These are phyloP conservation scores for Hydropsyche betteni DNA, from an alignment of 2,888 invertebrate species.

Conservation along the genomic window DNA sequence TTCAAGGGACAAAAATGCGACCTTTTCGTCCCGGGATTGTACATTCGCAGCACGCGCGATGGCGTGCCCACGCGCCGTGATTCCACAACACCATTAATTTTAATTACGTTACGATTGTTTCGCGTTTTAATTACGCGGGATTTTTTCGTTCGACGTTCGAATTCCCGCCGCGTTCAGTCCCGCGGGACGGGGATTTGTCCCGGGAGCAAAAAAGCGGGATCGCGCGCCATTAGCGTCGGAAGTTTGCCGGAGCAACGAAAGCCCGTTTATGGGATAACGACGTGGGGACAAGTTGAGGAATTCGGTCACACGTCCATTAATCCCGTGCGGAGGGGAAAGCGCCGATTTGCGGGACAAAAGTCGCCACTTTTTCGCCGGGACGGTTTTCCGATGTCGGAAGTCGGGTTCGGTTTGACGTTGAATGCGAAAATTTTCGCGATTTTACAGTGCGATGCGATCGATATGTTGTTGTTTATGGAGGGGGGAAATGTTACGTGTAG, in stretches of 20 bases:
- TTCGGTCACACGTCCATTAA: constrained; percentile 8
- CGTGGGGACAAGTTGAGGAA: constrained; percentile 8
- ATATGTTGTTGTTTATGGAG: too few relatives aligned
- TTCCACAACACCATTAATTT: constrained; percentile 21
- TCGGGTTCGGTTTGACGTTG: too few relatives aligned
- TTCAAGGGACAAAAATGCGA: neutral
- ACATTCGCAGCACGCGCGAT: constrained; percentile 20
- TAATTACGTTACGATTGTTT: constrained; percentile 24
- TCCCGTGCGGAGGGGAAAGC: neutral
- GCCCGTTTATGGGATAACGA: constrained; percentile 26
- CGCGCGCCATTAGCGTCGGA: constrained; percentile 17
- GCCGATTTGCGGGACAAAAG: too few relatives aligned
- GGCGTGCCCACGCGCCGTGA: constrained; percentile 24
- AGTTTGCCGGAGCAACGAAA: constrained; percentile 1
- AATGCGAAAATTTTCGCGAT: too few relatives aligned
- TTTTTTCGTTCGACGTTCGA: too few relatives aligned
- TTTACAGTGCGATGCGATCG: too few relatives aligned
- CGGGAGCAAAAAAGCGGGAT: neutral
- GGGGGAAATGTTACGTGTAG: too few relatives aligned
- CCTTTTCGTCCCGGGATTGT: neutral
- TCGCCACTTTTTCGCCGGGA: too few relatives aligned
- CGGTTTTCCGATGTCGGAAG: too few relatives aligned
- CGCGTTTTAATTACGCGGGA: neutral
- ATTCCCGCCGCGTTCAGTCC: neutral
- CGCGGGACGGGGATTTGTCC: too few relatives aligned